Base-by-base conservation (phyloP, 2,797 vertebrate species). In the Steatocranus sp. region DNA sequence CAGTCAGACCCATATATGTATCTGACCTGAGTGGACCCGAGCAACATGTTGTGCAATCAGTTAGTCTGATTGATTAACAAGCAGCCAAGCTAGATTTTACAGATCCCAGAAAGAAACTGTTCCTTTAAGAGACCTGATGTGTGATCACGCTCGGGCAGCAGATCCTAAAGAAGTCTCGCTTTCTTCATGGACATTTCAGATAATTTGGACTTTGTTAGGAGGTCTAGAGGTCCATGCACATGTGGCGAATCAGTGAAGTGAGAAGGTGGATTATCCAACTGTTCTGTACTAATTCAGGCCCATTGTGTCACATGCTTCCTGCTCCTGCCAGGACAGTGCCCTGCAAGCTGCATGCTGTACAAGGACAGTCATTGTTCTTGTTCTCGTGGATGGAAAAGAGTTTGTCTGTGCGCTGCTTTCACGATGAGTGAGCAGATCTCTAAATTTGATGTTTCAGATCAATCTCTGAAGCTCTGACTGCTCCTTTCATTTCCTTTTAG, bases 281-380 rank as follows among this genome's bases (percentile, higher is more conserved):
- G 14, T 32, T 82, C 25, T 36, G 80, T 4, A 49, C 80, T 85
- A 63, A 85, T 85, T 80, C 83, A 83, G 86, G 63, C 74, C 83
- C 70, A 76, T 83, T 88, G 82, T 68, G 82, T 88, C 79, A 80
- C 84, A 74, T 75, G 80, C 30, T 86, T 84, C 87, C 82, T 84
- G 79, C 84, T 79, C 48, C 6, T 18, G 75, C 41, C 73, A 15
- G 68, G 68, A 73, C 25, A n/a, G 68, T 43, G 68, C 41, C 25
- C 41, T 73, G 23, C 7, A 48, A 48, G 68, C 81, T 32, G 78
- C 75, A 17, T 18, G 12, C 11, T 11, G 54, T 20, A 85, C 87
- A 83, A 81, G 75, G 84, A 79, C 79, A 3, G 7, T 30, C 81
- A 84, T 88, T 88, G 87, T 88, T 86, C 51, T 82, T 88, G 87